phyloP scores from a whole-genome alignment of 92 coral and sea anemone genomes.

The Porites cylindrica region DNA sequence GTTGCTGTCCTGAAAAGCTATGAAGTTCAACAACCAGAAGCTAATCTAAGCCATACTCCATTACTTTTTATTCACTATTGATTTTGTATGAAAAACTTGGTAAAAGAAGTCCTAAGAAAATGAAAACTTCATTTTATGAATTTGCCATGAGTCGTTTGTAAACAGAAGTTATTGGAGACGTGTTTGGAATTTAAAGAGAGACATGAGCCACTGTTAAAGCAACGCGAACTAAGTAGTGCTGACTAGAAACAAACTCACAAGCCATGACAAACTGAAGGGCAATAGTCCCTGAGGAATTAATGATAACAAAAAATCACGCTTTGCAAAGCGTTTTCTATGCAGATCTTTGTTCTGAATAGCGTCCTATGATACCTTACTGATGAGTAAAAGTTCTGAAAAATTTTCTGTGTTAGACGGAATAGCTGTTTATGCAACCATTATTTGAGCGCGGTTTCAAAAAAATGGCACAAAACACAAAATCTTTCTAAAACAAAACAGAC shows the following conservation, averaged over 20 bases:
- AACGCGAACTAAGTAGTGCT: neutral
- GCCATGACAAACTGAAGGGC: slow-evolving; percentile 2
- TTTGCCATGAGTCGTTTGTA: too few relatives aligned
- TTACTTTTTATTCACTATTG: too few relatives aligned
- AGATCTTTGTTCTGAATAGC: neutral
- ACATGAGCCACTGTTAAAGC: too few relatives aligned
- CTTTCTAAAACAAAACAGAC: neutral
- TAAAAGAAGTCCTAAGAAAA: neutral
- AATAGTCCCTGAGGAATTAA: neutral
- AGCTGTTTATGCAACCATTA: too few relatives aligned
- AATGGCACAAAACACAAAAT: neutral
- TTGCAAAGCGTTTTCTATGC: neutral
- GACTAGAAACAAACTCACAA: neutral
- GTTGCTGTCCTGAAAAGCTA: neutral
- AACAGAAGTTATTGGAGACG: too few relatives aligned
- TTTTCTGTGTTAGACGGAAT: neutral
- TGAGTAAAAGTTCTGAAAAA: neutral
- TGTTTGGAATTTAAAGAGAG: too few relatives aligned
- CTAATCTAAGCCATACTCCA: neutral
- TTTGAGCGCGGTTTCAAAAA: neutral
- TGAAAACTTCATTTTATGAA: too few relatives aligned
- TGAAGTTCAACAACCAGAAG: neutral
- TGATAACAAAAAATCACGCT: slow-evolving; percentile 13
- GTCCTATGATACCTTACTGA: neutral
- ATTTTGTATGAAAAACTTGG: too few relatives aligned